phyloP scores from a whole-genome alignment of 2,797 vertebrate genomes.

The Distichodus sexfasciatus region DNA sequence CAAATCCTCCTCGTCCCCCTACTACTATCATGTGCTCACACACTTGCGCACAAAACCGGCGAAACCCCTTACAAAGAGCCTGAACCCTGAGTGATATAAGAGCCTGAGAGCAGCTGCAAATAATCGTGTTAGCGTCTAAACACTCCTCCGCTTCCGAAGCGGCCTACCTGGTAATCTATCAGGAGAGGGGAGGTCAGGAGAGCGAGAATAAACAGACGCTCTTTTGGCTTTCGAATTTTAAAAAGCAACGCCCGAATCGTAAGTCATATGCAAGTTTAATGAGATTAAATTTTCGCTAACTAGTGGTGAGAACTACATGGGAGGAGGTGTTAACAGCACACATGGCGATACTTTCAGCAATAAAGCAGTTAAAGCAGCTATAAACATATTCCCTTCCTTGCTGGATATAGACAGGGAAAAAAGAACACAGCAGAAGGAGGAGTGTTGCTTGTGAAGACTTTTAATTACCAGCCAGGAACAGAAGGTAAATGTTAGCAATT shows the following conservation, averaged over 20 bases:
- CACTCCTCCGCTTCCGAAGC: slow-evolving; percentile 17
- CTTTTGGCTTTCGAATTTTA: slow-evolving; percentile 8
- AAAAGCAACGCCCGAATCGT: slow-evolving; percentile 17
- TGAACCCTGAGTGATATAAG: slow-evolving; percentile 26
- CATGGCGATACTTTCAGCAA: neutral
- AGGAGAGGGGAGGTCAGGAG: slow-evolving; percentile 10
- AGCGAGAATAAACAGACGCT: slow-evolving; percentile 17
- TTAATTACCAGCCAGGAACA: neutral
- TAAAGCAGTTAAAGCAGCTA: neutral
- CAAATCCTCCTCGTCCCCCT: slow-evolving; percentile 47
- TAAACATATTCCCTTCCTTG: neutral
- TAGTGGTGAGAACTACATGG: slow-evolving; percentile 12
- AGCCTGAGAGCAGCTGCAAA: slow-evolving; percentile 18
- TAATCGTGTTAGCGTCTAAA: slow-evolving; percentile 47
- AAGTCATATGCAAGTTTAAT: slow-evolving; percentile 40
- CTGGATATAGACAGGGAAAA: neutral
- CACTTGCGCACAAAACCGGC: slow-evolving; percentile 19
- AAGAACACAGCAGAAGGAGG: neutral
- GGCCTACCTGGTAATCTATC: slow-evolving; percentile 35
- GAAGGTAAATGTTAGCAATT: neutral
- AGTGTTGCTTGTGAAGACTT: neutral
- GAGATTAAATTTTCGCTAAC: slow-evolving; percentile 38
- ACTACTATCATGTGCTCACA: slow-evolving; percentile 50
- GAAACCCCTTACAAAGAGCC: slow-evolving; percentile 35
- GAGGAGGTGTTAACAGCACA: slow-evolving; percentile 31